Conservation (phyloP, 2,113 vertebrate species). For the Sylvietta virens region DNA sequence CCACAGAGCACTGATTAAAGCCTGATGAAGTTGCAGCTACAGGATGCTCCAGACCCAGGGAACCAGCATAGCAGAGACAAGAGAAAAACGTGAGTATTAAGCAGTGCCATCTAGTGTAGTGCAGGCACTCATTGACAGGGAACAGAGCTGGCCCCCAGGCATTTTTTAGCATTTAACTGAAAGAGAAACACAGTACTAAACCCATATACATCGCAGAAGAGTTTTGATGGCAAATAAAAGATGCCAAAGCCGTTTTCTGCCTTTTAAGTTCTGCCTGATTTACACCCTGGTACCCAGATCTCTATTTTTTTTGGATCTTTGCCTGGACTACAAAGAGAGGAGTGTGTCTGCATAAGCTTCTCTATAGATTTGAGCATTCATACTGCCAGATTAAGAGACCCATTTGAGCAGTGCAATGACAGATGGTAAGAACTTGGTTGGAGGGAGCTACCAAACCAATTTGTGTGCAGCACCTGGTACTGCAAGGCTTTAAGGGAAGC, state of each 20-base stretch:
- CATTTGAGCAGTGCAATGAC: constrained; percentile 13
- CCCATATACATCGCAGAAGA: background rate
- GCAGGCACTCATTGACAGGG: background rate
- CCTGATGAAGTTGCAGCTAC: background rate
- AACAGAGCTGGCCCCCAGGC: background rate
- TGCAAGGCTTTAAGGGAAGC: background rate
- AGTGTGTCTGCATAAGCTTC: background rate
- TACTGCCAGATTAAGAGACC: background rate
- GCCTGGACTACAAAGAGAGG: background rate
- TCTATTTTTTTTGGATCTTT: background rate
- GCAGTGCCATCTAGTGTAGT: constrained; percentile 56
- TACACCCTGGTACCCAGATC: background rate
- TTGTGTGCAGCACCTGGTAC: constrained; percentile 30
- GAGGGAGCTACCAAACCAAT: constrained; percentile 45
- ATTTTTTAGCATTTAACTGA: background rate
- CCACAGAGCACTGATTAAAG: background rate
- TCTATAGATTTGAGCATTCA: background rate
- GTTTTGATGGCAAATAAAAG: background rate
- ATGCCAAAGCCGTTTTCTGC: background rate
- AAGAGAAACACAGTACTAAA: background rate
- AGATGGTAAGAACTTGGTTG: constrained; percentile 57
- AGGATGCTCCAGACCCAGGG: background rate
- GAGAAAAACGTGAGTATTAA: constrained; percentile 5
- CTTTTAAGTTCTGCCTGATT: background rate
- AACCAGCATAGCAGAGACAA: background rate